phyloP scores from a whole-genome alignment of 2,797 vertebrate genomes.

The Cyclopterus lumpus region DNA sequence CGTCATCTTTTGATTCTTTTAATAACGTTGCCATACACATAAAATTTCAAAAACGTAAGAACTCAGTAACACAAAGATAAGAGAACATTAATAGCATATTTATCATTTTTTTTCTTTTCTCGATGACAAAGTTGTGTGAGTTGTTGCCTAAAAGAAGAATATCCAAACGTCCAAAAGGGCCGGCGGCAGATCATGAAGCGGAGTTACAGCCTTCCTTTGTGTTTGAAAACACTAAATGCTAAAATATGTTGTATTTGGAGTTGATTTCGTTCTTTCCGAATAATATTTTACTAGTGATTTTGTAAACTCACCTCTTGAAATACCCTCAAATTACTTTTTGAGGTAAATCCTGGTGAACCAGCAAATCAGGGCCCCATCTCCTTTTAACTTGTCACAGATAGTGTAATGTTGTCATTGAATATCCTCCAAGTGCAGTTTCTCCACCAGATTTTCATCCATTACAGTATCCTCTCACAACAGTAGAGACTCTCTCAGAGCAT shows the following conservation, averaged over 20 bases:
- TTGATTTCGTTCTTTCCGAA: neutral
- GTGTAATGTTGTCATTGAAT: conserved; percentile 61
- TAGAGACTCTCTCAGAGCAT: conserved; percentile 29
- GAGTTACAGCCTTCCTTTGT: conserved; percentile 28
- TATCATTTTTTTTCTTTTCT: conserved; percentile 42
- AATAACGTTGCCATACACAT: conserved; percentile 76
- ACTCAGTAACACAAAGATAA: conserved; percentile 79
- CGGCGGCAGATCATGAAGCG: conserved; percentile 51
- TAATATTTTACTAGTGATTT: conserved; percentile 19
- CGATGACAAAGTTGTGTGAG: conserved; percentile 44
- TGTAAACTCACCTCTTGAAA: conserved; percentile 57
- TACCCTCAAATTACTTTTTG: too few species aligned
- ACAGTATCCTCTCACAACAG: conserved; percentile 35
- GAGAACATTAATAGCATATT: conserved; percentile 76
- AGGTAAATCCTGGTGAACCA: conserved; percentile 74
- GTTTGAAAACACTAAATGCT: conserved; percentile 22
- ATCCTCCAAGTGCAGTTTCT: conserved; percentile 48
- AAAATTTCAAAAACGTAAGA: conserved; percentile 62
- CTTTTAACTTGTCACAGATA: conserved; percentile 31
- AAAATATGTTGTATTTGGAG: conserved; percentile 1
- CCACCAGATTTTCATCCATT: conserved; percentile 40
- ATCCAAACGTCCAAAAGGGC: conserved; percentile 52
- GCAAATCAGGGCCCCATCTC: conserved; percentile 27
- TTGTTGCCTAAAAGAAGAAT: conserved; percentile 46
- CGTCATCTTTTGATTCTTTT: conserved; percentile 73